These are phyloP conservation scores for Tachina fera DNA, from an alignment of 2,888 invertebrate species.

Conservation along the genomic window DNA sequence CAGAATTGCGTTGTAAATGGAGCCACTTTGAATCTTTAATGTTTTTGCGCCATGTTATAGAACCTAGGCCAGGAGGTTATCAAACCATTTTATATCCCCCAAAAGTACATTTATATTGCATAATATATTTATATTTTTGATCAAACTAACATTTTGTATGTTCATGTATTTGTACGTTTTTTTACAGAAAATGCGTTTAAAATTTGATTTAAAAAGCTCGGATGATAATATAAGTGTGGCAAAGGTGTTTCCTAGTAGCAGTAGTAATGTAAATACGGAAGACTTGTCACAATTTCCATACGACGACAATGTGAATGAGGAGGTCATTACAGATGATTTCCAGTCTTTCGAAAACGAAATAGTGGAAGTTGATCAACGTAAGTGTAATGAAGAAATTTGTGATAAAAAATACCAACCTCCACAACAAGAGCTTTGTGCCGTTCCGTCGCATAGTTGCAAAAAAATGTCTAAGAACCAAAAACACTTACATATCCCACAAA, in stretches of 20 bases:
- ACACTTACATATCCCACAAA: background rate
- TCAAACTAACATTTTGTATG: too few relatives aligned
- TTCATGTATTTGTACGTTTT: background rate
- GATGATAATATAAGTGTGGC: constrained; percentile 67
- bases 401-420: constrained; percentile 73
- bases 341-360: constrained; percentile 65
- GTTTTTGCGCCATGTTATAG: constrained; percentile 80
- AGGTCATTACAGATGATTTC: constrained; percentile 57
- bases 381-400: constrained; percentile 59
- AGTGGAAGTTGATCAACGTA: constrained; percentile 22
- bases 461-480: constrained; percentile 23
- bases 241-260: constrained; percentile 26
- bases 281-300: constrained; percentile 66
- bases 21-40: constrained; percentile 81
- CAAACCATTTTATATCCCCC: constrained; percentile 69
- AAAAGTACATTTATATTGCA: constrained; percentile 50
- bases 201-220: constrained; percentile 63
- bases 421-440: constrained; percentile 11
- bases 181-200: constrained; percentile 66
- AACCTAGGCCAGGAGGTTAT: constrained; percentile 79
- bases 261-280: constrained; percentile 43
- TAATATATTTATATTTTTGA: too few relatives aligned
- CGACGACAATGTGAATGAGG: constrained; percentile 64
- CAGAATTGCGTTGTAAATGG: constrained; percentile 78
- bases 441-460: background rate